Percentiles rank a stretch among this genome's conserved stretches.
Evolutionary conservation across 2,888 invertebrate species (phyloP).

Genomic region (Hipparchia semele): DNA sequence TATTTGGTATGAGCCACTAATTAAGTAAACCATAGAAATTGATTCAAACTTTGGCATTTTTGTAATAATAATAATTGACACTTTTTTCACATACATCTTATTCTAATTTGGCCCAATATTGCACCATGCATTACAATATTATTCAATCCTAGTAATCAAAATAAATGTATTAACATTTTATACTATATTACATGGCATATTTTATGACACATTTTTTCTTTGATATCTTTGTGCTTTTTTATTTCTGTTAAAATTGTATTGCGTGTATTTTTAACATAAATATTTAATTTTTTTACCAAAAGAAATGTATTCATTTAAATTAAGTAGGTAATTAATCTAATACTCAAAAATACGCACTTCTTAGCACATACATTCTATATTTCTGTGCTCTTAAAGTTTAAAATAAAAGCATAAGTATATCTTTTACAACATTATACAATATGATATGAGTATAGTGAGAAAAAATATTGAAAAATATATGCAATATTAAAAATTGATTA

Average conservation of each 20-base stretch:
- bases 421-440: conserved; percentile 8
- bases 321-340: background rate
- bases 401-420: background rate
- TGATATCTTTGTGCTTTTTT: background rate
- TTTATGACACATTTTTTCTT: conserved; percentile 20
- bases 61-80: background rate
- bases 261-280: background rate
- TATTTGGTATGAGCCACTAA: conserved; percentile 26
- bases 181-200: conserved; percentile 6
- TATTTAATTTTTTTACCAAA: background rate
- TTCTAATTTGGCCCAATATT: conserved; percentile 36
- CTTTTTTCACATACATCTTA: background rate
- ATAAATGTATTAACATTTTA: background rate
- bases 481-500: background rate
- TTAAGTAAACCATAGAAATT: conserved; percentile 28
- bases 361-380: no score
- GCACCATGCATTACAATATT: conserved; percentile 27
- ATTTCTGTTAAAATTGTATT: background rate
- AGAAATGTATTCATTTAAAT: background rate
- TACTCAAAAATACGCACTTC: no score
- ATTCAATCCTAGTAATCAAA: background rate
- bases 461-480: background rate
- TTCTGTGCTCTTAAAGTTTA: no score
- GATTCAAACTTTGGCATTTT: conserved; percentile 35
- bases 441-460: background rate